These are phyloP conservation scores for Gryllus longicercus DNA, from an alignment of 2,888 invertebrate genomes.

Conservation along the genomic window DNA sequence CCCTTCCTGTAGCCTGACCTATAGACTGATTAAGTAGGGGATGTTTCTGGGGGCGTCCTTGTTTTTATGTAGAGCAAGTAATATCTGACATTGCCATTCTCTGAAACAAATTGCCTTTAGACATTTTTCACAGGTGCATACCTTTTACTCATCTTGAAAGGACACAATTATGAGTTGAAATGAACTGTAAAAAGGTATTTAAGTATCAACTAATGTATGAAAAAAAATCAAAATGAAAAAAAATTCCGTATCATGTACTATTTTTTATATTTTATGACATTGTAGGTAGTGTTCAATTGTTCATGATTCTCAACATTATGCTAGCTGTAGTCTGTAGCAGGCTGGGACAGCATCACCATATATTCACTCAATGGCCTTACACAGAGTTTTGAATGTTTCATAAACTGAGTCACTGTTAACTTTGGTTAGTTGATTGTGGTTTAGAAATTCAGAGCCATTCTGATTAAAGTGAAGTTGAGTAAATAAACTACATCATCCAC, in stretches of 20 bases:
- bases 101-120: no score
- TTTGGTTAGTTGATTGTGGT: constrained; percentile 29
- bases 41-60: no score
- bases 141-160: neutral
- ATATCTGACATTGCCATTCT: no score
- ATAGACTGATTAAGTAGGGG: no score
- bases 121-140: no score
- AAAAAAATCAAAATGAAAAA: constrained; percentile 28
- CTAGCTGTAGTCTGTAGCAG: constrained; percentile 29
- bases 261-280: constrained; percentile 36
- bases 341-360: constrained; percentile 24
- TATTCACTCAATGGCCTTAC: constrained; percentile 36
- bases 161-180: constrained; percentile 25
- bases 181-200: constrained; percentile 29
- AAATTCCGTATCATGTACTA: constrained; percentile 33
- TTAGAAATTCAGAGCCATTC: constrained; percentile 20
- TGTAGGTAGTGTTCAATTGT: constrained; percentile 32
- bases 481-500: neutral
- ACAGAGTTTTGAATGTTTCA: constrained; percentile 29
- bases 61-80: no score
- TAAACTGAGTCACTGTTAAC: constrained; percentile 24
- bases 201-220: constrained; percentile 27
- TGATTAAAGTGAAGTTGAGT: neutral
- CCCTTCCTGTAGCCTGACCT: no score
- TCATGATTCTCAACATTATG: constrained; percentile 27